Evolutionary conservation across 1,140 invertebrate genomes (phyloP).

Genomic region (Bicyclus anynana): DNA sequence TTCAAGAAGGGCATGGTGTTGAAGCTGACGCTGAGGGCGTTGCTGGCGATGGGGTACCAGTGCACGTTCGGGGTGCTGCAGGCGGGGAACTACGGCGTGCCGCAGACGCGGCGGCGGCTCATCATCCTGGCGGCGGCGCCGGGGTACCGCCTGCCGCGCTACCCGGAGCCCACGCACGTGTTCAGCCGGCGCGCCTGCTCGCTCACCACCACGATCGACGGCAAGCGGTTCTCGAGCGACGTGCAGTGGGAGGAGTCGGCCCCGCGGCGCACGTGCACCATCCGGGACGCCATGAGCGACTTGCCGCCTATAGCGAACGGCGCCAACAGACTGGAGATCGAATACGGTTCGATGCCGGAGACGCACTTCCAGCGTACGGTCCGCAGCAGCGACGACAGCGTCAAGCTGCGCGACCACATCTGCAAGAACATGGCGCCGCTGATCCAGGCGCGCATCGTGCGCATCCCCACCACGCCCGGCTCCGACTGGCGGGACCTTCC

Average conservation of each 20-base stretch:
- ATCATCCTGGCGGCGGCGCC: slow-evolving; percentile 92
- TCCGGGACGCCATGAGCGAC: slow-evolving; percentile 90
- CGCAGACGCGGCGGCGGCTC: slow-evolving; percentile 87
- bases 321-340: slow-evolving; percentile 83
- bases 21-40: slow-evolving; percentile 87
- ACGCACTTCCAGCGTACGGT: slow-evolving; percentile 89
- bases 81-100: slow-evolving; percentile 91
- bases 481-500: slow-evolving; percentile 94
- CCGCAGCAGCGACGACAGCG: slow-evolving; percentile 79
- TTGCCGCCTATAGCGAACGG: slow-evolving; percentile 88
- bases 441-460: slow-evolving; percentile 86
- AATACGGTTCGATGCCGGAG: slow-evolving; percentile 84
- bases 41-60: slow-evolving; percentile 92
- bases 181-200: slow-evolving; percentile 86
- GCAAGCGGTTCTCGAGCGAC: slow-evolving; percentile 78
- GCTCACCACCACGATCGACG: slow-evolving; percentile 85
- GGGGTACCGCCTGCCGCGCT: slow-evolving; percentile 86
- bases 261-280: slow-evolving; percentile 85
- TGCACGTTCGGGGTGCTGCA: slow-evolving; percentile 92
- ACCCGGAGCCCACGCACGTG: slow-evolving; percentile 89
- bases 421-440: slow-evolving; percentile 91
- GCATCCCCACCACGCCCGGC: slow-evolving; percentile 86
- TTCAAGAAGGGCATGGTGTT: slow-evolving; percentile 90
- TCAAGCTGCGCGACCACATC: slow-evolving; percentile 85
- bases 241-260: slow-evolving; percentile 79